A percentile compares a stretch with the other conserved stretches of the same genome.
Evolutionary conservation across 2,888 invertebrate species (phyloP).

Genomic region (Nycteola revayana): DNA sequence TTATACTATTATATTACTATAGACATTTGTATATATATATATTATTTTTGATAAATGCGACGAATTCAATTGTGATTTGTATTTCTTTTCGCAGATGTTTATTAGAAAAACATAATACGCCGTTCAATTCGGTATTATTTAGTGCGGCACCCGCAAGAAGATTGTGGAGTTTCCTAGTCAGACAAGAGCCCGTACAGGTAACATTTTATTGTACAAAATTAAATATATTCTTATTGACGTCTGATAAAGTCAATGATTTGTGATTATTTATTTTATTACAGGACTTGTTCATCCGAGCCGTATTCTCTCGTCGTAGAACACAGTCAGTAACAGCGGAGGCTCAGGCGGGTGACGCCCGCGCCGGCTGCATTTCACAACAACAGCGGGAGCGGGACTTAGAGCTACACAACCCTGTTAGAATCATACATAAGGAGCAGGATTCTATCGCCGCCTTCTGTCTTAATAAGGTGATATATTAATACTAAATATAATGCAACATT

Average conservation of each 20-base stretch:
- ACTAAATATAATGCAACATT: no score
- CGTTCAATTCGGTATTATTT: constrained; percentile 89
- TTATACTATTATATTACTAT: no score
- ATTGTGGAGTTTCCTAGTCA: constrained; percentile 96
- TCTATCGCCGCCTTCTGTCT: constrained; percentile 98
- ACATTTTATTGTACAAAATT: no score
- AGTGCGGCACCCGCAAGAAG: constrained; percentile 90
- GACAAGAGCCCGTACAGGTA: constrained; percentile 94
- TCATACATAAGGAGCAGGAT: constrained; percentile 99
- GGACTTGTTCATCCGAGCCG: constrained; percentile 96
- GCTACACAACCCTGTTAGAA: constrained; percentile 92
- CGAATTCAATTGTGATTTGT: no score
- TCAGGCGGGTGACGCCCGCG: constrained; percentile 24
- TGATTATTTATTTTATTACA: no score
- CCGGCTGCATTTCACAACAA: constrained; percentile 37
- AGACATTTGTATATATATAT: no score
- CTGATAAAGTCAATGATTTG: no score
- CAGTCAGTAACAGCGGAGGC: constrained; percentile 52
- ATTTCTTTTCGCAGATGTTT: constrained; percentile 86
- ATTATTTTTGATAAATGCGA: no score
- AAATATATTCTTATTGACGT: no score
- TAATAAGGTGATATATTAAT: constrained; percentile 86
- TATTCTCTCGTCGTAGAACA: constrained; percentile 91
- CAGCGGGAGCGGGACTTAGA: constrained; percentile 51
- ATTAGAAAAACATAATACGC: constrained; percentile 96